These are phyloP conservation scores for Eumacrocentrus americanus DNA, from an alignment of 2,888 invertebrate species.

Conservation along the genomic window DNA sequence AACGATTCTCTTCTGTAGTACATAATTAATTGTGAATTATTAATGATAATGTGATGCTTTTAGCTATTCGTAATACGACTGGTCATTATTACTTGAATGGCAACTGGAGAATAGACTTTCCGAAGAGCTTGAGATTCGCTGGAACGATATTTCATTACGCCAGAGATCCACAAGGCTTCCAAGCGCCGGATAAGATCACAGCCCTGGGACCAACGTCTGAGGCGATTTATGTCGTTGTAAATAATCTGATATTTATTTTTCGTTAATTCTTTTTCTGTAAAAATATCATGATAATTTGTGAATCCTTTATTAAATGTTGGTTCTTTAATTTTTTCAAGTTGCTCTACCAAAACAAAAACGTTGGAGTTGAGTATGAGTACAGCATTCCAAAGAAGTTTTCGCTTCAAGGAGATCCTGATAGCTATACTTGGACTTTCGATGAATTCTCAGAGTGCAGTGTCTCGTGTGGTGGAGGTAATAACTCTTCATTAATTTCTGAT, in stretches of 20 bases:
- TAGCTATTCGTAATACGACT: conserved; percentile 82
- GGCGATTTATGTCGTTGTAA: conserved; percentile 82
- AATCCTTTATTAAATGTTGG: too few relatives aligned
- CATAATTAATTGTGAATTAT: not conserved
- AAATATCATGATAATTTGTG: too few relatives aligned
- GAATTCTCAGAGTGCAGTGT: conserved; percentile 81
- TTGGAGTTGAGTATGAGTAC: conserved; percentile 88
- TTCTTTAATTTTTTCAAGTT: conserved; percentile 68
- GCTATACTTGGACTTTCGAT: conserved; percentile 83
- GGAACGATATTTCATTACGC: conserved; percentile 90
- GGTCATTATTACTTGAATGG: conserved; percentile 93
- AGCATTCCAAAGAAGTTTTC: conserved; percentile 79
- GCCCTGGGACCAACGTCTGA: conserved; percentile 91
- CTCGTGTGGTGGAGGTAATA: conserved; percentile 93
- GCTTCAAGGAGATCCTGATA: conserved; percentile 70
- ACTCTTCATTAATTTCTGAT: too few relatives aligned
- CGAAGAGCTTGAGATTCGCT: conserved; percentile 78
- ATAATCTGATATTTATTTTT: conserved; percentile 48
- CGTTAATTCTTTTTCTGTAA: too few relatives aligned
- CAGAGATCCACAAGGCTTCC: conserved; percentile 78
- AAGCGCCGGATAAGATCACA: conserved; percentile 83
- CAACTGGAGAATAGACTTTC: conserved; percentile 92
- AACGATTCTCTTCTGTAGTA: not conserved
- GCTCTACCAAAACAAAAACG: conserved; percentile 81
- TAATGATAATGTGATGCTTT: conserved; percentile 34